Evolutionary conservation across 1,140 invertebrate genomes (phyloP), one percentile per base, ranked within the genome.

Genomic region (Copidosoma floridanum): DNA sequence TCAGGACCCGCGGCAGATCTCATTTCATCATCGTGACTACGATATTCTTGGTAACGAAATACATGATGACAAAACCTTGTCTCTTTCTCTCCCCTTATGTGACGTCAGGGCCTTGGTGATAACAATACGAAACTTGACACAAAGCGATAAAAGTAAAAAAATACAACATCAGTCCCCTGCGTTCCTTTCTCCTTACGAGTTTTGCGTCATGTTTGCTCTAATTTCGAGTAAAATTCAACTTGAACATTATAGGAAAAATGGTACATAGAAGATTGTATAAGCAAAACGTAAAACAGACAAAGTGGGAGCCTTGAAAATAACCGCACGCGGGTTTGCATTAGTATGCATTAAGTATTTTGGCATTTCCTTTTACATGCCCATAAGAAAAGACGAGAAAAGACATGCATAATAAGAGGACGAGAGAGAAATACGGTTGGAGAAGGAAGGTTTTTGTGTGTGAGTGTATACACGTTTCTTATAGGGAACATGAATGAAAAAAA

Each of bases 301-400:
- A n/a, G n/a, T n/a, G 24, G 11, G 46, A 57, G 57, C 62, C 60
- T 63, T 62, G 65, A 63, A 70, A 70, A 61, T 68, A 70, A 60
- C 37, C 14, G 35, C 12, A 38, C 47, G 26, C 29, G n/a, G 1
- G n/a, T 44, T 52, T 29, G 18, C 29, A 68, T 70, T 48, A 61
- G 65, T 70, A 70, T 70, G 68, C 68, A 56, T 40, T 64, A 38
- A 6, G 23, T 56, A 63, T 62, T 23, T 14, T 35, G 41, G 47
- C 44, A 56, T 63, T 68, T 60, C 57, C 60, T 65, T 58, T n/a
- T n/a, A n/a, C n/a, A 47, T 50, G 61, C 41, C 41, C 51, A 43
- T 61, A 61, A 50, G 35, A 32, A 41, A 35, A 53, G 21, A 24
- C 32, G 44, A 23, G 35, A 55, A 53, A 44, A 35, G n/a, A n/a